A percentile compares a stretch with the other conserved stretches of the same genome.
phyloP scores from a whole-genome alignment of 2,113 vertebrate species.

The Zosterops japonicus region DNA sequence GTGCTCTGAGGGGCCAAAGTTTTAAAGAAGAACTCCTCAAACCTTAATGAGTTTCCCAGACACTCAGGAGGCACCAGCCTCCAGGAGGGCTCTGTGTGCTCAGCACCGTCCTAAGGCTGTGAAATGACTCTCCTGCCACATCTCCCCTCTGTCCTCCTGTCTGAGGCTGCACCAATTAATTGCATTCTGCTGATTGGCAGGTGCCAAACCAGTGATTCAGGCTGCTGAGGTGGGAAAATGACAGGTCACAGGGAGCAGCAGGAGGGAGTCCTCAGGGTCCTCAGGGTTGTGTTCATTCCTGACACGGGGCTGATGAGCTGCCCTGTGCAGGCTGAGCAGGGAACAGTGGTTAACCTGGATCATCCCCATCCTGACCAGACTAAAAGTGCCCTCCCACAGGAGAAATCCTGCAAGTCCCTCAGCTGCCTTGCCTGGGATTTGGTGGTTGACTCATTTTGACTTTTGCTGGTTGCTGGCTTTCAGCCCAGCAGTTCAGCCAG shows the following conservation, averaged over 20 bases:
- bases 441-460: not conserved
- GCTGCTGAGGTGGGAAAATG: not conserved
- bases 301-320: not conserved
- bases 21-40: not conserved
- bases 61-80: not conserved
- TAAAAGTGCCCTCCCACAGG: not conserved
- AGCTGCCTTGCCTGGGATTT: not conserved
- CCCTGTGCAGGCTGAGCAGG: not conserved
- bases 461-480: not conserved
- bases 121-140: not conserved
- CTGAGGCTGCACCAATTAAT: not conserved
- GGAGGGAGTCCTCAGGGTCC: not conserved
- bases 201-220: not conserved
- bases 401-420: not conserved
- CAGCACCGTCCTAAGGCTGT: not conserved
- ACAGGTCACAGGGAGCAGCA: not conserved
- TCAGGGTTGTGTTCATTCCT: not conserved
- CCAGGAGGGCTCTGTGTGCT: not conserved
- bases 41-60: constrained; percentile 7
- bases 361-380: not conserved
- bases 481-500: not conserved
- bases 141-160: not conserved
- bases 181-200: not conserved
- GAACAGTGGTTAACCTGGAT: not conserved
- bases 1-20: not conserved